These are phyloP conservation scores for Notarius quadriscutis DNA, from an alignment of 2,113 vertebrate species.

Conservation along the genomic window DNA sequence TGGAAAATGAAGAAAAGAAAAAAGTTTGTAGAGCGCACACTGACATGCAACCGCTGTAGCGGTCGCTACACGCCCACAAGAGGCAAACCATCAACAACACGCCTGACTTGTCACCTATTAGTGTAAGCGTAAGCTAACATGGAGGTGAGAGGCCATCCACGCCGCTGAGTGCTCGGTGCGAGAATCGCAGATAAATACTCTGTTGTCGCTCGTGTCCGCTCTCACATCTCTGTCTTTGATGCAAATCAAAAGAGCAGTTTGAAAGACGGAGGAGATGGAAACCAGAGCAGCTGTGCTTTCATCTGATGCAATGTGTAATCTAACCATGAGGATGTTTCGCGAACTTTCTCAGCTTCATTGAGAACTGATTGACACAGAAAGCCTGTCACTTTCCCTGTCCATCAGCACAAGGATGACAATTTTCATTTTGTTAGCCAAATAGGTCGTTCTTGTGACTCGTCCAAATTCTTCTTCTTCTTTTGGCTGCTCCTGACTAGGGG, in stretches of 20 bases:
- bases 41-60: neutral
- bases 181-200: conserved; percentile 36
- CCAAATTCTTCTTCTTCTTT: no score
- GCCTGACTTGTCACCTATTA: neutral
- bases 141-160: neutral
- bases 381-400: conserved; percentile 37
- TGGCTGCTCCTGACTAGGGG: no score
- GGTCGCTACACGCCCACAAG: neutral
- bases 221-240: neutral
- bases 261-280: conserved; percentile 23
- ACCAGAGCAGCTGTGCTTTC: conserved; percentile 28
- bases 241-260: neutral
- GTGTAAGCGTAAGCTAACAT: neutral
- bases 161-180: conserved; percentile 12
- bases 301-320: conserved; percentile 46
- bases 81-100: neutral
- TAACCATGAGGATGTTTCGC: conserved; percentile 29
- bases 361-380: conserved; percentile 48
- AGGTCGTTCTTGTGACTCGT: no score
- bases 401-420: neutral
- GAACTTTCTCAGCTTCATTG: conserved; percentile 28
- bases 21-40: no score
- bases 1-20: no score
- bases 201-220: conserved; percentile 7
- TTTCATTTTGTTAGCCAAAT: no score